Evolutionary conservation across 2,113 vertebrate genomes (phyloP), one percentile per base, ranked within the genome.

Genomic region (Chauna torquata): DNA sequence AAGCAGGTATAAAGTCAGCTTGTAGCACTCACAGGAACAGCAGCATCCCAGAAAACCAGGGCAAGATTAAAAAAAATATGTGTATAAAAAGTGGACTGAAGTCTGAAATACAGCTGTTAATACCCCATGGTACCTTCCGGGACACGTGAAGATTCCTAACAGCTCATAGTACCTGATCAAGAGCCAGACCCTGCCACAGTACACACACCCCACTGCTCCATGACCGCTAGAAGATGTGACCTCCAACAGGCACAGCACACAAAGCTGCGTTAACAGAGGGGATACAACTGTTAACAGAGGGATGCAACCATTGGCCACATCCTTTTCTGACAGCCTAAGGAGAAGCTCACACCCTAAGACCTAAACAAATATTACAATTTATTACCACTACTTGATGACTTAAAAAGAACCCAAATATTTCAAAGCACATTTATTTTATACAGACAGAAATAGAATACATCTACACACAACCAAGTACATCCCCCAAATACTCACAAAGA

Each of bases 201-300:
- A 85, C 1, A 1, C 32, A 8, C 1, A 0, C 9, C 45, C 27
- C 62, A 8, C 52, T 40, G 78, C 25, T 72, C 66, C 36, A 6
- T 1, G 8, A 17, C 36, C 2, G 15, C 0, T 0, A 34, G 45
- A 61, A 18, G 45, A 18, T 36, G 47, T 7, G 7, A 54, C 6
- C 4, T 1, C 27, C 4, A 69, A 16, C 10, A 8, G 0, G 2
- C 38, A 75, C 52, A 55, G 82, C 61, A 69, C 70, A 28, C 6
- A n/a, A 24, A 65, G 86, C n/a, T 68, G 40, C 23, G 44, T 23
- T 57, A 58, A 12, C 6, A 38, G 23, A 6, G 24, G 42, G 50
- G 50, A 52, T 52, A 25, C 50, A 52, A 25, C 50, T 27, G 50
- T 24, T 52, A 54, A 70, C 2, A 32, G 16, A 76, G 12, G 42